phyloP scores from a whole-genome alignment of 2,888 invertebrate species.

The Syritta pipiens region DNA sequence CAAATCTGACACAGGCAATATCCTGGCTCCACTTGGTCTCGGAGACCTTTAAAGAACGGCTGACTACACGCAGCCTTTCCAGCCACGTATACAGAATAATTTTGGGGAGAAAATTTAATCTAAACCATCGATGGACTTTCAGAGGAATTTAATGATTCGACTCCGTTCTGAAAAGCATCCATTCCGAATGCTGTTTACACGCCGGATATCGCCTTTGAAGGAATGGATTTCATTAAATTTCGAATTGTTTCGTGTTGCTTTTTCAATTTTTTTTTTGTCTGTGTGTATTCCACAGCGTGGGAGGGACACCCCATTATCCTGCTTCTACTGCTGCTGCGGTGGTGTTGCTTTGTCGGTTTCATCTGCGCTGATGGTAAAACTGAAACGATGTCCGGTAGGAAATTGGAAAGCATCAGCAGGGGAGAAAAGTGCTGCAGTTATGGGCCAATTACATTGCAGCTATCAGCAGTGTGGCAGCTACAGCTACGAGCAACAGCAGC shows the following conservation, averaged over 20 bases:
- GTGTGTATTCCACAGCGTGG: too few species aligned
- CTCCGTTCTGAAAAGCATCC: constrained; percentile 11
- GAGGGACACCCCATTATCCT: too few species aligned
- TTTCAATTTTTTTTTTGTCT: too few species aligned
- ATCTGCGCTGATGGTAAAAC: constrained; percentile 11
- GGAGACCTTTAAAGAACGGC: not conserved
- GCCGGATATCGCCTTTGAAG: constrained; percentile 25
- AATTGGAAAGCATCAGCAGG: constrained; percentile 50
- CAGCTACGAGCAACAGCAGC: not conserved
- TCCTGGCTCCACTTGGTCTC: constrained; percentile 21
- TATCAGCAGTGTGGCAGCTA: constrained; percentile 6
- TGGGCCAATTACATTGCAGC: constrained; percentile 45
- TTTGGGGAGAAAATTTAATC: constrained; percentile 23
- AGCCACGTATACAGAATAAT: constrained; percentile 12
- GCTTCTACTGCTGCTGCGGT: too few species aligned
- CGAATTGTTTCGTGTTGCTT: constrained; percentile 7
- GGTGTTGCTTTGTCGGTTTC: constrained; percentile 9
- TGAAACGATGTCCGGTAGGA: constrained; percentile 45
- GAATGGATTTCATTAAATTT: constrained; percentile 39
- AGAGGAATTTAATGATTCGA: constrained; percentile 31
- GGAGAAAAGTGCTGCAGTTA: constrained; percentile 41
- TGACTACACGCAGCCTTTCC: constrained; percentile 7
- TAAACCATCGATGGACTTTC: constrained; percentile 24
- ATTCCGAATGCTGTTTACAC: not conserved
- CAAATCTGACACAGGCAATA: constrained; percentile 50